A percentile compares a stretch with the other conserved stretches of the same genome.
Evolutionary conservation across 2,113 vertebrate genomes (phyloP).

Genomic region (Xenopus borealis): DNA sequence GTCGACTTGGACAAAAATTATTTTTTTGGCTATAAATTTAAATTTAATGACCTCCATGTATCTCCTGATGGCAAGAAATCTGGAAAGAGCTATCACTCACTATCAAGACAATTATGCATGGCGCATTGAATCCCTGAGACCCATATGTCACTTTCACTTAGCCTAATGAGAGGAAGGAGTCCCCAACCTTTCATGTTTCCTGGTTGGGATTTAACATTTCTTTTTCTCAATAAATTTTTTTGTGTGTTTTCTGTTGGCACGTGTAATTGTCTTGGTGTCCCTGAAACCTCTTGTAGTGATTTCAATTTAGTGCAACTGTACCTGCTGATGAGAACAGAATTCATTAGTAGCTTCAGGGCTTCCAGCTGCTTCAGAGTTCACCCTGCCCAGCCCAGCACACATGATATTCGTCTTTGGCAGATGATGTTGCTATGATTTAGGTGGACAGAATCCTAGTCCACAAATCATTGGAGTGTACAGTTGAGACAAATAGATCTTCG

Average conservation of each 20-base stretch:
- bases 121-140: slow-evolving; percentile 38
- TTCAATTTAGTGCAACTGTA: slow-evolving; percentile 40
- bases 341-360: slow-evolving; percentile 42
- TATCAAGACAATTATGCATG: slow-evolving; percentile 42
- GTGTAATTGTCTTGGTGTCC: slow-evolving; percentile 39
- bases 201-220: slow-evolving; percentile 41
- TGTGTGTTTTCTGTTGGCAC: slow-evolving; percentile 34
- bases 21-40: slow-evolving; percentile 32
- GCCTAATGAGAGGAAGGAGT: slow-evolving; percentile 38
- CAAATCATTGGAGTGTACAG: slow-evolving; percentile 25
- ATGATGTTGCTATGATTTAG: slow-evolving; percentile 34
- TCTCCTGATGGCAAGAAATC: slow-evolving; percentile 36
- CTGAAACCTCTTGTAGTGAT: slow-evolving; percentile 45
- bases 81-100: slow-evolving; percentile 44
- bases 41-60: slow-evolving; percentile 35
- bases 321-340: slow-evolving; percentile 44
- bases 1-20: slow-evolving; percentile 9
- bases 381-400: slow-evolving; percentile 36
- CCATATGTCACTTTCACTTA: slow-evolving; percentile 41
- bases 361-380: slow-evolving; percentile 39
- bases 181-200: slow-evolving; percentile 38
- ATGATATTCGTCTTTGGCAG: slow-evolving; percentile 31
- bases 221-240: slow-evolving; percentile 36
- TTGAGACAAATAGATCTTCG: neutral
- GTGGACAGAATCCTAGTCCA: slow-evolving; percentile 25